A percentile compares a stretch with the other conserved stretches of the same genome.
phyloP scores from a whole-genome alignment of 2,113 vertebrate genomes.

The Onychostruthus taczanowskii region DNA sequence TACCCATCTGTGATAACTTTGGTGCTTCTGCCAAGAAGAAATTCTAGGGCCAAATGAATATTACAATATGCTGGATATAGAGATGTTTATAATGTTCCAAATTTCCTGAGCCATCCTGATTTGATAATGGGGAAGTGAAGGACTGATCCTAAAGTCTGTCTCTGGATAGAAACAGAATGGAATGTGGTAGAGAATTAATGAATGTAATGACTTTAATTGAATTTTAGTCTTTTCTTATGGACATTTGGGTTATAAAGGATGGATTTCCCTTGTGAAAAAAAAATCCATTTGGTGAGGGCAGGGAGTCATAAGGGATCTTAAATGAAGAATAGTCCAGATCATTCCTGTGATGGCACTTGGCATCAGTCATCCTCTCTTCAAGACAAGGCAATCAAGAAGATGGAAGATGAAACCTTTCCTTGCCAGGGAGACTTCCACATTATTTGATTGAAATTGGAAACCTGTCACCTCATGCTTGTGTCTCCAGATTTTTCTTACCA shows the following conservation, averaged over 20 bases:
- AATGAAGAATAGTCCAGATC: background rate
- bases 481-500: constrained; percentile 39
- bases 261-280: background rate
- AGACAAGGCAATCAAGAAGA: constrained; percentile 10
- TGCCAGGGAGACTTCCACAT: background rate
- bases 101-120: background rate
- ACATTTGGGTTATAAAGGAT: background rate
- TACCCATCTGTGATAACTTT: background rate
- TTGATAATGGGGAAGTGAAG: background rate
- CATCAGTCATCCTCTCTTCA: background rate
- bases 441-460: constrained; percentile 24
- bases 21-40: background rate
- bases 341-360: background rate
- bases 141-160: background rate
- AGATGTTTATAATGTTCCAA: background rate
- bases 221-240: background rate
- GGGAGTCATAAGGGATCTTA: background rate
- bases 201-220: background rate
- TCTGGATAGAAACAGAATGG: background rate
- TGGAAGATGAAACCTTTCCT: background rate
- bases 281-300: background rate
- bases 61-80: background rate
- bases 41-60: constrained; percentile 11
- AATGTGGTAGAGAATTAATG: background rate
- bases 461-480: background rate